A percentile compares a stretch with the other conserved stretches of the same genome.
Evolutionary conservation across 2,113 vertebrate species (phyloP).

Genomic region (Chionomys nivalis): DNA sequence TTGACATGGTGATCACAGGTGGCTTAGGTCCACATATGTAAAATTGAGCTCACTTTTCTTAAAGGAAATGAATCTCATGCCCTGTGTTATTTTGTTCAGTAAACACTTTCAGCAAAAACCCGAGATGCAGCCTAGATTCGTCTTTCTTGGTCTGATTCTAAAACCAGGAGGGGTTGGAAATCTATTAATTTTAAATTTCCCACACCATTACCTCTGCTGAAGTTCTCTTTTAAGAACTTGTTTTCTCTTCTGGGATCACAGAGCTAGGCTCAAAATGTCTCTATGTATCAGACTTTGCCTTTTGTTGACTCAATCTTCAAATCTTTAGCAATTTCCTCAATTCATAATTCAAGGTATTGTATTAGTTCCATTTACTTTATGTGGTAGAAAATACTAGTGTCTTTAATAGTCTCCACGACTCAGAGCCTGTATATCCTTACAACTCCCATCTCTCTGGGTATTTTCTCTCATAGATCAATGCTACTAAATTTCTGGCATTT

Average conservation of each 20-base stretch:
- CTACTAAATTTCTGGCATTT: not conserved
- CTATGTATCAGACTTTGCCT: not conserved
- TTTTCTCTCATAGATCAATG: not conserved
- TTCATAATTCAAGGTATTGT: not conserved
- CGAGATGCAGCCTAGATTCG: not conserved
- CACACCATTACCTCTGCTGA: not conserved
- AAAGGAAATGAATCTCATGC: not conserved
- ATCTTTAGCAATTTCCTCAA: not conserved
- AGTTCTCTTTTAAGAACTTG: not conserved
- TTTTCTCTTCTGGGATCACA: not conserved
- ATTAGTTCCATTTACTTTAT: not conserved
- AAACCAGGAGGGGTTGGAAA: not conserved
- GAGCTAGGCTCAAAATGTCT: not conserved
- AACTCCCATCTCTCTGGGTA: not conserved
- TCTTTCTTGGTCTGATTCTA: not conserved
- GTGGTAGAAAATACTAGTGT: not conserved
- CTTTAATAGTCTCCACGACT: not conserved
- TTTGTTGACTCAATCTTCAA: not conserved
- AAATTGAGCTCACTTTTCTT: not conserved
- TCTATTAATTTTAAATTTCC: not conserved
- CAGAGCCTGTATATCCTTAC: not conserved
- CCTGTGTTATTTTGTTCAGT: not conserved
- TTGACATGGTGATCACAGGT: not conserved
- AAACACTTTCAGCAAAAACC: not conserved
- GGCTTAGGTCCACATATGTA: not conserved